Evolutionary conservation across 2,113 vertebrate species (phyloP).

Genomic region (Silurus meridionalis): DNA sequence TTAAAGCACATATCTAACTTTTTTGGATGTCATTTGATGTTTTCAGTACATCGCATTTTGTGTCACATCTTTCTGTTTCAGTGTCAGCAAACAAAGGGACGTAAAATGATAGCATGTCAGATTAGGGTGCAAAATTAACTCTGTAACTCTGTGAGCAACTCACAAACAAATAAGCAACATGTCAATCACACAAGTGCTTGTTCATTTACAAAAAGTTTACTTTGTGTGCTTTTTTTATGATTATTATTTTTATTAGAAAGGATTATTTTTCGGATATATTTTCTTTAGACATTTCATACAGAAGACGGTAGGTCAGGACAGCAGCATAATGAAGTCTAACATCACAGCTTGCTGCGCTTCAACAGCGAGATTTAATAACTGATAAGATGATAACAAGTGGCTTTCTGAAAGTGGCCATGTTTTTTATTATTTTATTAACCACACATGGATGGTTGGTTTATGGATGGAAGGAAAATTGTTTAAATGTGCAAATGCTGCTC

Average conservation of each 20-base stretch:
- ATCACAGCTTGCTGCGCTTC: conserved; percentile 57
- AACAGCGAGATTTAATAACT: conserved; percentile 68
- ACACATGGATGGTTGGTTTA: neutral
- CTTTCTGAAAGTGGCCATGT: conserved; percentile 21
- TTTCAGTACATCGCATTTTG: neutral
- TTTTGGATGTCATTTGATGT: neutral
- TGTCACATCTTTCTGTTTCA: neutral
- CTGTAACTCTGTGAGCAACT: conserved; percentile 64
- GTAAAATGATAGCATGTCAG: neutral
- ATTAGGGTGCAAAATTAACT: conserved; percentile 64
- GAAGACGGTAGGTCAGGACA: conserved; percentile 68
- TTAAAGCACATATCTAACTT: neutral
- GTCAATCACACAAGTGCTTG: conserved; percentile 68
- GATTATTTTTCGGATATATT: conserved; percentile 46
- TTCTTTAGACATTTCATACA: conserved; percentile 74
- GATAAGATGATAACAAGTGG: conserved; percentile 65
- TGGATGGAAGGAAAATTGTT: neutral
- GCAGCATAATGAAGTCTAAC: conserved; percentile 70
- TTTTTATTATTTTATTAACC: conserved; percentile 22
- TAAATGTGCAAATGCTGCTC: neutral
- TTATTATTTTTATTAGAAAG: neutral
- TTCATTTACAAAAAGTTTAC: neutral
- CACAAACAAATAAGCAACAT: conserved; percentile 61
- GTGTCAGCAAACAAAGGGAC: neutral
- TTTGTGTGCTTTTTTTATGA: neutral